Conservation (phyloP, 2,113 vertebrate species). For the Tapirus terrestris region DNA sequence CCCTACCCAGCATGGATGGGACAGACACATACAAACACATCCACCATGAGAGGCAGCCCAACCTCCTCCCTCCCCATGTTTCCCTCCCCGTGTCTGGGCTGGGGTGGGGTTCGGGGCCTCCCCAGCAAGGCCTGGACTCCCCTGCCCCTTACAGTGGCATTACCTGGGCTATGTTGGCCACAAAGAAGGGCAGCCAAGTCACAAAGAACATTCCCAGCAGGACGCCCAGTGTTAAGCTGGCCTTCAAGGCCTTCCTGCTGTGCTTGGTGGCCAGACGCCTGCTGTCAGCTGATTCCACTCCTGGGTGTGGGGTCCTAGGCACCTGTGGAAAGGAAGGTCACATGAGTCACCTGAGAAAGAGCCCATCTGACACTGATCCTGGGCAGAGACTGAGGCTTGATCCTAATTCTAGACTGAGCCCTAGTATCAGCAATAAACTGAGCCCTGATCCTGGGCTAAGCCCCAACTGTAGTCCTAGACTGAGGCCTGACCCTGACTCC, state of each 20-base stretch:
- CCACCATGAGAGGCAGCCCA: fast-evolving
- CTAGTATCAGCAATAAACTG: background rate
- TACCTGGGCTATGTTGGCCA: conserved; percentile 96
- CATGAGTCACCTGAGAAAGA: background rate
- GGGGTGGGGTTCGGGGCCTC: background rate
- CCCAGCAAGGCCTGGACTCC: background rate
- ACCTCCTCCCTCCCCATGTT: background rate
- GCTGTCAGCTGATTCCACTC: conserved; percentile 84
- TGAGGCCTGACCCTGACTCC: background rate
- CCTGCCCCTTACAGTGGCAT: conserved; percentile 34
- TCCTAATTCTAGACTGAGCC: background rate
- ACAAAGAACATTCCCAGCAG: conserved; percentile 97
- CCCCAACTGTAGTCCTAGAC: background rate
- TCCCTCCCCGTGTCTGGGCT: background rate
- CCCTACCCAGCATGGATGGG: background rate
- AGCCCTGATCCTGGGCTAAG: background rate
- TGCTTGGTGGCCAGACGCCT: conserved; percentile 93
- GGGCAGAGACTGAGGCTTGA: background rate
- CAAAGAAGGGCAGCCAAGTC: conserved; percentile 97
- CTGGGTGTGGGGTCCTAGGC: conserved; percentile 44
- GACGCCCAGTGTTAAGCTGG: conserved; percentile 96
- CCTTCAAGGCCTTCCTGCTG: conserved; percentile 95
- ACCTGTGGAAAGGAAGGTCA: conserved; percentile 67
- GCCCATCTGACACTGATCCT: background rate
- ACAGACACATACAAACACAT: background rate